phyloP scores from a whole-genome alignment of 2,888 invertebrate species.

The Hirtodrosophila duncani region DNA sequence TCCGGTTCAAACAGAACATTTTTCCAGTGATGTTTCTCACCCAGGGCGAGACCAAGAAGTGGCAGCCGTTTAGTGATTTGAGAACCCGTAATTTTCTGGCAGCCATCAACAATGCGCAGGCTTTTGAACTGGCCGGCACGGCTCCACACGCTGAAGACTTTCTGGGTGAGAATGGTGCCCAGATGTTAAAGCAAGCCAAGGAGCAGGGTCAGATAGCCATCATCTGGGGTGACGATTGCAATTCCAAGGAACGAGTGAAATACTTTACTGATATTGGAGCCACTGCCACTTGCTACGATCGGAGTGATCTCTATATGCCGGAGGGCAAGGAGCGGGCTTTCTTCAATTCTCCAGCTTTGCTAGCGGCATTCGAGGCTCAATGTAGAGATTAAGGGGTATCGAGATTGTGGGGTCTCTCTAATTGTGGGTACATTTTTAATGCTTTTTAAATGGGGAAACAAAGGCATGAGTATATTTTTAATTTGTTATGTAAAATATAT shows the following conservation, averaged over 20 bases:
- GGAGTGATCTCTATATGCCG: slow-evolving; percentile 82
- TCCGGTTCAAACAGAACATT: slow-evolving; percentile 95
- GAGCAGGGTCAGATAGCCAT: slow-evolving; percentile 91
- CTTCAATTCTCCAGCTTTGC: slow-evolving; percentile 62
- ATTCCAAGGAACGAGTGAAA: slow-evolving; percentile 89
- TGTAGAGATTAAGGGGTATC: slow-evolving; percentile 41
- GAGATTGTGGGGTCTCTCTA: slow-evolving; percentile 20
- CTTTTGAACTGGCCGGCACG: slow-evolving; percentile 91
- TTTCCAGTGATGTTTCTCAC: slow-evolving; percentile 95
- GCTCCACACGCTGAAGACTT: slow-evolving; percentile 96
- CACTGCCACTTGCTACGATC: slow-evolving; percentile 97
- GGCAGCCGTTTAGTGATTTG: slow-evolving; percentile 88
- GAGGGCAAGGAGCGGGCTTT: slow-evolving; percentile 63
- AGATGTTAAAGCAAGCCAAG: slow-evolving; percentile 84
- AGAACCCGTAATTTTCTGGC: slow-evolving; percentile 88
- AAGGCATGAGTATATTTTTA: too few relatives aligned
- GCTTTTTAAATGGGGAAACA: too few relatives aligned
- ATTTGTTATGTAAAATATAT: too few relatives aligned
- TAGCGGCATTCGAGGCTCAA: slow-evolving; percentile 67
- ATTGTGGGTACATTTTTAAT: too few relatives aligned
- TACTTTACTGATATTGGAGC: slow-evolving; percentile 92
- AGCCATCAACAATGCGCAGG: slow-evolving; percentile 89
- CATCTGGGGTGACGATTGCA: slow-evolving; percentile 98
- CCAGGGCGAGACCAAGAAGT: slow-evolving; percentile 74
- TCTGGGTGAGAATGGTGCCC: slow-evolving; percentile 83